Evolutionary conservation across 2,113 vertebrate species (phyloP), one percentile per base, ranked within the genome.

Genomic region (Penelope pileata): DNA sequence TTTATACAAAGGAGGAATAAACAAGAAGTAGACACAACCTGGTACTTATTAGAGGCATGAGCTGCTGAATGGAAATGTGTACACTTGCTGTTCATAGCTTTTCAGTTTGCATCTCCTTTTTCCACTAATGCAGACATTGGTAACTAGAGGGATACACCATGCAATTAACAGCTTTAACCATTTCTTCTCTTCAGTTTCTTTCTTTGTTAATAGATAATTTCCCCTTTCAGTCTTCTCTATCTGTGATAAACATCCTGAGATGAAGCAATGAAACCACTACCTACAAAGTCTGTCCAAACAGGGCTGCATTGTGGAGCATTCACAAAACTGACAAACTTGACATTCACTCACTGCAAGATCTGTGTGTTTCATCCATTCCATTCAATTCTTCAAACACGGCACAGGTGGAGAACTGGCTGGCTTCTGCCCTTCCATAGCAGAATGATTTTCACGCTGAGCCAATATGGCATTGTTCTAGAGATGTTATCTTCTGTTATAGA

Each of bases 361-460:
- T 66, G 4, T 62, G 30, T 8, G 26, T 70, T 86, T 45, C 5
- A 15, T 10, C 6, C 23, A 12, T 47, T 75, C 42, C n/a, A 18
- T 18, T 38, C 26, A 83, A 76, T 42, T 45, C 18, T 26, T 75
- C 36, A 77, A 50, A 58, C 16, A 51, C 2, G 5, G 21, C 40
- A 58, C 2, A 34, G 40, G 10, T 48, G 15, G 29, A 27, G 29
- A 30, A 30, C 42, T 51, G 29, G 7, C 7, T 73, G 45, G 30
- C 8, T 1, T 30, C 43, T 72, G 0, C 2, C 6, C 0, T 0
- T 54, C n/a, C 8, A 9, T 3, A 51, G 10, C 12, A 87, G 36
- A 84, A 72, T 0, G 0, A n/a, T 48, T 91, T 87, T 91, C 58
- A 47, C 16, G 8, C 32, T 84, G 22, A 72, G 26, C 6, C 70